Evolutionary conservation across 1,140 invertebrate species (phyloP), one percentile per base, ranked within the genome.

Genomic region (Phortica variegata): DNA sequence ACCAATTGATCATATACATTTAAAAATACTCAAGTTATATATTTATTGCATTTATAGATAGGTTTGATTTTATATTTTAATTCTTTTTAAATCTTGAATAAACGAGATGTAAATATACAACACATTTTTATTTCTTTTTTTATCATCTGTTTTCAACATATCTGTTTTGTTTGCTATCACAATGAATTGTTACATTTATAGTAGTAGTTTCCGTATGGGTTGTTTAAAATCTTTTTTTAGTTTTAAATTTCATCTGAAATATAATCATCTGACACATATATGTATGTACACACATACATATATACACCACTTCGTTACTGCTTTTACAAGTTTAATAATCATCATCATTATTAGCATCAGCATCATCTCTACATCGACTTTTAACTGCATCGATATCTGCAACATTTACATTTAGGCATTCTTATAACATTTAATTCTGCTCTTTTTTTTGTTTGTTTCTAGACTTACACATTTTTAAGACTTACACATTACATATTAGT

Each of bases 161-260:
- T 69, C 61, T 69, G 65, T 68, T 69, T 68, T 68, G 61, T 72
- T 72, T 65, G 54, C 65, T 73, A 73, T 73, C 70, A 73, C 70
- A 73, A 73, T 73, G 63, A 73, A 73, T 73, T 73, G 70, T 73
- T 73, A 70, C 70, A 73, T 70, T 73, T 73, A 73, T 73, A 73
- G 69, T 73, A 72, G 66, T 71, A 71, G 68, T 71, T 66, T 44
- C 48, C 58, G 57, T 59, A 68, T 63, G 52, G 54, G 52, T 45
- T 60, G 63, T 63, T 63, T 69, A 63, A 68, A 68, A 63, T 68
- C 63, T 55, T 63, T 63, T 63, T 69, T 63, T 60, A 60, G 52
- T 63, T 60, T 60, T 60, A 68, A 68, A 68, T 63, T 68, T 63
- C 32, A 68, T 69, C 57, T 63, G 57, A 68, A 68, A 68, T 26